Evolutionary conservation across 2,113 vertebrate genomes (phyloP).

Genomic region (Percina caprodes): DNA sequence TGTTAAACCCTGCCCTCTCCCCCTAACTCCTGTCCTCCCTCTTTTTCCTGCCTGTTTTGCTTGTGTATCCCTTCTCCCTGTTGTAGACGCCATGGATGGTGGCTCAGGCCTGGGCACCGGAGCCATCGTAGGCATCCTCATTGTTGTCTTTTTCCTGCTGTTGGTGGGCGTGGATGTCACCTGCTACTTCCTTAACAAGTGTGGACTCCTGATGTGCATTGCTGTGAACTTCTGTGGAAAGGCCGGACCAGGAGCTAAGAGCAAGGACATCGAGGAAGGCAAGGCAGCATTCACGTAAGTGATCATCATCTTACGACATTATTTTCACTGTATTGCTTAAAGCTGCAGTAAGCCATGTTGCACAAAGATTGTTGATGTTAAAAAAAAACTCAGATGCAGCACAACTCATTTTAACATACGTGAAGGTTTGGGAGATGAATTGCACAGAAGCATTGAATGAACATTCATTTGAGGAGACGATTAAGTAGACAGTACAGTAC

Average conservation of each 20-base stretch:
- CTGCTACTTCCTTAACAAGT: constrained; percentile 99
- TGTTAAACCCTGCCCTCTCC: constrained; percentile 28
- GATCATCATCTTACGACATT: rapidly evolving
- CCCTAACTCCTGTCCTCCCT: constrained; percentile 45
- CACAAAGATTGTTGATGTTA: no score
- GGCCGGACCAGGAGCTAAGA: constrained; percentile 91
- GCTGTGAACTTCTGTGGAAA: constrained; percentile 97
- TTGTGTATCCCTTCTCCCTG: constrained; percentile 40
- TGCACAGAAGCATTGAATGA: no score
- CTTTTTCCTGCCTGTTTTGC: constrained; percentile 51
- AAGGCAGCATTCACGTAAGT: constrained; percentile 97
- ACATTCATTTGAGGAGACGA: no score
- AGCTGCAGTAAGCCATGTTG: no score
- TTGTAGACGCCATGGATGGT: constrained; percentile 59
- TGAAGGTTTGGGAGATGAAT: no score
- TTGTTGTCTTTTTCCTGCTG: constrained; percentile 93
- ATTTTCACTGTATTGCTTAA: no score
- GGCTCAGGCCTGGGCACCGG: constrained; percentile 91
- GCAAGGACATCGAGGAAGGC: constrained; percentile 97
- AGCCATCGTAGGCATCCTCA: constrained; percentile 96
- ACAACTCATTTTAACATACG: no score
- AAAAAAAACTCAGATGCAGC: no score
- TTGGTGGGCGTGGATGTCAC: constrained; percentile 94
- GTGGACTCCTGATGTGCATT: constrained; percentile 98
- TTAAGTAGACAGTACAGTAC: no score